A percentile compares a stretch with the other conserved stretches of the same genome.
Evolutionary conservation across 2,797 vertebrate genomes (phyloP).

Genomic region (Hydrophis major): DNA sequence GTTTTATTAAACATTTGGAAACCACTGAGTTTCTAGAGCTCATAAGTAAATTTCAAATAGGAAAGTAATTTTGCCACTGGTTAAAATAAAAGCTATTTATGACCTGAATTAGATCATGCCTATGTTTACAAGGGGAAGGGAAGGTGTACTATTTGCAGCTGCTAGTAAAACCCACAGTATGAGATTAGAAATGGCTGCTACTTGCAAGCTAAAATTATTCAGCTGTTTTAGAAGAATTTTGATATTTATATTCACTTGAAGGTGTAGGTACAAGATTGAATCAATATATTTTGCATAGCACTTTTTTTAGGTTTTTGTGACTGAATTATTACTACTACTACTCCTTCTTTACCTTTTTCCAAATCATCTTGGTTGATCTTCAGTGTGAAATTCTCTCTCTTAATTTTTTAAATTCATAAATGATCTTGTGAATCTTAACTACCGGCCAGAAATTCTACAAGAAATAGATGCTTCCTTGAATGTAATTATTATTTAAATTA

Average conservation of each 20-base stretch:
- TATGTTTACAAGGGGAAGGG: conserved; percentile 66
- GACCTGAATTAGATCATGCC: conserved; percentile 70
- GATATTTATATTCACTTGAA: conserved; percentile 59
- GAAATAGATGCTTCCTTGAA: conserved; percentile 7
- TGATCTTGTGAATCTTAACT: conserved; percentile 31
- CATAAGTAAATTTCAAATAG: conserved; percentile 62
- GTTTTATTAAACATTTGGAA: conserved; percentile 61
- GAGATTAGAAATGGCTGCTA: conserved; percentile 69
- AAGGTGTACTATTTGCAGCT: conserved; percentile 65
- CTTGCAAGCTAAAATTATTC: conserved; percentile 62
- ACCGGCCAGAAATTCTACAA: conserved; percentile 18
- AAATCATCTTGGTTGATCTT: conserved; percentile 46
- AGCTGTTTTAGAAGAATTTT: conserved; percentile 66
- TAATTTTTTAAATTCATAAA: conserved; percentile 20
- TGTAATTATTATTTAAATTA: conserved; percentile 12
- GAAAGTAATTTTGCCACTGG: conserved; percentile 73
- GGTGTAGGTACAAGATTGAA: conserved; percentile 58
- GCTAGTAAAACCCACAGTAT: conserved; percentile 69
- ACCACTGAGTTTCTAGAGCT: conserved; percentile 55
- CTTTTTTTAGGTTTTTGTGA: conserved; percentile 54
- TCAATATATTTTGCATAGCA: conserved; percentile 64
- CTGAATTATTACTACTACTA: conserved; percentile 33
- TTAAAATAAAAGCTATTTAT: conserved; percentile 60
- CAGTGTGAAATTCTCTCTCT: conserved; percentile 30
- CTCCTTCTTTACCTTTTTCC: conserved; percentile 1